Percentiles rank a stretch among this genome's conserved stretches.
phyloP scores from a whole-genome alignment of 2,888 invertebrate species.

The Fragum fragum region DNA sequence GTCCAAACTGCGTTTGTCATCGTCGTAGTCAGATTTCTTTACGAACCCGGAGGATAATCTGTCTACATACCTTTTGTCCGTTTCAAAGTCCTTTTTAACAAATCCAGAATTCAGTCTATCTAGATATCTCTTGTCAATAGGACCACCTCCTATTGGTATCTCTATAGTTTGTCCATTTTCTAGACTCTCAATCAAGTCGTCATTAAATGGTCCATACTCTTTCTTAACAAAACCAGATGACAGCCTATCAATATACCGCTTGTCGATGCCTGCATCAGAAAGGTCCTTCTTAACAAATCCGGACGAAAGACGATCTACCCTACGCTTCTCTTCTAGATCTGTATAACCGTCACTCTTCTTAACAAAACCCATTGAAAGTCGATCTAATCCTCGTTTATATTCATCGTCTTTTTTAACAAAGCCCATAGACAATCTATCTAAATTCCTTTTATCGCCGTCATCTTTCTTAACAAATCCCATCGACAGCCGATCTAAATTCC shows the following conservation, averaged over 20 bases:
- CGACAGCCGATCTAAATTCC: constrained; percentile 18
- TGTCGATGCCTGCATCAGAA: background rate
- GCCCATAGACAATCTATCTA: constrained; percentile 25
- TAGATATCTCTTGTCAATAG: constrained; percentile 27
- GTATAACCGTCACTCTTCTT: constrained; percentile 8
- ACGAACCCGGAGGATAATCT: constrained; percentile 24
- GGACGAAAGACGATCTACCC: constrained; percentile 16
- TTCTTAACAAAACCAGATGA: constrained; percentile 38
- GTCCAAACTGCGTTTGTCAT: constrained; percentile 34
- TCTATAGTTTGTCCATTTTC: background rate
- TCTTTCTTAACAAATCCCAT: constrained; percentile 36
- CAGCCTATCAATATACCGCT: constrained; percentile 31
- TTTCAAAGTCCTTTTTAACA: constrained; percentile 24
- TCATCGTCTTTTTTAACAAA: constrained; percentile 29
- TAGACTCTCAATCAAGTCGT: background rate
- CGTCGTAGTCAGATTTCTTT: constrained; percentile 18
- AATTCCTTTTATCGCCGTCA: constrained; percentile 9
- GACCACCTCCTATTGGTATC: background rate
- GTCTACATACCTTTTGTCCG: constrained; percentile 37
- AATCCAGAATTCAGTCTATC: constrained; percentile 45
- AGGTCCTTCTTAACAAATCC: constrained; percentile 27
- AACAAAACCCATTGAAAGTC: constrained; percentile 27
- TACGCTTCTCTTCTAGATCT: background rate
- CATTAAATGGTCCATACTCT: background rate
- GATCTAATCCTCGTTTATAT: constrained; percentile 12